phyloP scores from a whole-genome alignment of 2,113 vertebrate genomes.

The Catharus bicknelli region DNA sequence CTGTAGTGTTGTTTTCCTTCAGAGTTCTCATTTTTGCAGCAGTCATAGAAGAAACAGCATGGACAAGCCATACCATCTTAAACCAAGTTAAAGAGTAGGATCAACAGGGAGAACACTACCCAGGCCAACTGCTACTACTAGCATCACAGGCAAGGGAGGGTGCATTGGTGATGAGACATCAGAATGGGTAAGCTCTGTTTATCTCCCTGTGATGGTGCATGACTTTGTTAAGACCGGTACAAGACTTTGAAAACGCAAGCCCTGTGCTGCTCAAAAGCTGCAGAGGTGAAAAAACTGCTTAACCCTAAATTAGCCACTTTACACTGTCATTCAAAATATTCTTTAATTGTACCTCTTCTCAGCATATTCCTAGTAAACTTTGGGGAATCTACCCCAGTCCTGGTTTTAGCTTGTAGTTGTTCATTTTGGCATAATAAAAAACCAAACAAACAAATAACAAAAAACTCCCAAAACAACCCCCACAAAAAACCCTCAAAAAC shows the following conservation, averaged over 20 bases:
- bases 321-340: neutral
- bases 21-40: neutral
- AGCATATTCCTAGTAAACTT: neutral
- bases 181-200: neutral
- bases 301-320: neutral
- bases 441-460: neutral
- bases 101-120: neutral
- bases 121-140: neutral
- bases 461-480: neutral
- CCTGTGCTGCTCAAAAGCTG: neutral
- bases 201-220: neutral
- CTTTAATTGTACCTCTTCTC: neutral
- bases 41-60: neutral
- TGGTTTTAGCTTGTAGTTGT: neutral
- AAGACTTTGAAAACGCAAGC: neutral
- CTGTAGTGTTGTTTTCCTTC: neutral
- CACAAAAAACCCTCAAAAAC: neutral
- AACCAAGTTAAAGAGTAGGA: neutral
- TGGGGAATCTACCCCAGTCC: neutral
- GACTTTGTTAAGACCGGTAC: neutral
- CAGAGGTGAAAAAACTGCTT: neutral
- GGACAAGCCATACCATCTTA: neutral
- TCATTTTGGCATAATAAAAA: neutral
- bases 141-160: neutral
- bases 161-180: neutral